These are phyloP conservation scores for Drosophila athabasca DNA, from an alignment of 1,140 invertebrate species.

Conservation along the genomic window DNA sequence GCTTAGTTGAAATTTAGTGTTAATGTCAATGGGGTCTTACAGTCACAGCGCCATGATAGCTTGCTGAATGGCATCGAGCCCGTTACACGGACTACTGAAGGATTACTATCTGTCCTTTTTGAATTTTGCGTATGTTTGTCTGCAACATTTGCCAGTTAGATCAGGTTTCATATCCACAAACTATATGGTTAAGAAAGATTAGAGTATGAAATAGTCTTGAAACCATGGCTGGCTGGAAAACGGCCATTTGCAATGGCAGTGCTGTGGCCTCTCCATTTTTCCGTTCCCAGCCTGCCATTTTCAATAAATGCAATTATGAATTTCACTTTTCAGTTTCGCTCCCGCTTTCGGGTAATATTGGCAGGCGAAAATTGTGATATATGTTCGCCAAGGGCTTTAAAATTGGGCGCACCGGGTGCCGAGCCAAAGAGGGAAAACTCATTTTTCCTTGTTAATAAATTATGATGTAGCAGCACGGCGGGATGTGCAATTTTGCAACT, in stretches of 20 bases:
- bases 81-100: background rate
- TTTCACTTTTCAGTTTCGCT: slow-evolving; percentile 24
- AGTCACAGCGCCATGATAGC: slow-evolving; percentile 30
- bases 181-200: background rate
- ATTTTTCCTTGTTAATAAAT: slow-evolving; percentile 77
- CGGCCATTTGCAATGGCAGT: background rate
- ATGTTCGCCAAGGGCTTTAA: slow-evolving; percentile 65
- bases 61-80: slow-evolving; percentile 14
- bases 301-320: slow-evolving; percentile 33
- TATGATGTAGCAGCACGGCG: slow-evolving; percentile 72
- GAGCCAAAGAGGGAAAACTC: slow-evolving; percentile 58
- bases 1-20: slow-evolving; percentile 77
- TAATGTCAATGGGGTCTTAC: slow-evolving; percentile 56
- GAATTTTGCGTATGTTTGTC: background rate
- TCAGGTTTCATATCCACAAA: background rate
- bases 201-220: background rate
- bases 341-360: slow-evolving; percentile 41
- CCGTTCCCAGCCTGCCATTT: background rate
- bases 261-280: slow-evolving; percentile 3
- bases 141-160: background rate
- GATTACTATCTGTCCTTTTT: slow-evolving; percentile 8
- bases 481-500: slow-evolving; percentile 69
- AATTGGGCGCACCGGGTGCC: slow-evolving; percentile 26
- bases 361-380: slow-evolving; percentile 69
- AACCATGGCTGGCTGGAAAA: too few relatives aligned